These are phyloP conservation scores for Saguinus imperator DNA, from an alignment of 2,113 vertebrate genomes.

Conservation along the genomic window DNA sequence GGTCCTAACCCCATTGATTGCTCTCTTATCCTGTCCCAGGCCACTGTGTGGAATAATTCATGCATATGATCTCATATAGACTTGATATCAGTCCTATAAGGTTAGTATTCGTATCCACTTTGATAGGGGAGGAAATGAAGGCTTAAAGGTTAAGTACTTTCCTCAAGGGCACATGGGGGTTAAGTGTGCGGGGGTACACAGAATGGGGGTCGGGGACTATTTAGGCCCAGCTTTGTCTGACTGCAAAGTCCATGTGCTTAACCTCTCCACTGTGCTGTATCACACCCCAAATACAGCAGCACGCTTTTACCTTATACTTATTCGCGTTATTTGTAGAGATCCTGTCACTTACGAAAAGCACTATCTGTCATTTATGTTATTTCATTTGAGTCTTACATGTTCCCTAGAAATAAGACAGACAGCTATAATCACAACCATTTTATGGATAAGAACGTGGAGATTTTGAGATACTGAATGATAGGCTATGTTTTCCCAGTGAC, in stretches of 20 bases:
- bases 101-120: not conserved
- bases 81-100: not conserved
- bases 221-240: not conserved
- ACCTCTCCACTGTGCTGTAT: not conserved
- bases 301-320: not conserved
- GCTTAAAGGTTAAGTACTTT: constrained; percentile 12
- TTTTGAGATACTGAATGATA: not conserved
- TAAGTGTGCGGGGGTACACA: not conserved
- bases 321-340: not conserved
- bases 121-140: not conserved
- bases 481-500: not conserved
- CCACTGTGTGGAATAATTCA: not conserved
- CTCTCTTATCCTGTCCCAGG: not conserved
- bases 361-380: not conserved
- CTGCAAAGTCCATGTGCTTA: not conserved
- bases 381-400: not conserved
- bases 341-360: not conserved
- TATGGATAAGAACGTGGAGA: not conserved
- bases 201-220: not conserved
- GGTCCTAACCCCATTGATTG: no score
- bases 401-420: not conserved
- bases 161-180: not conserved
- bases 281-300: not conserved
- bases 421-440: not conserved
- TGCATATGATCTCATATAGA: not conserved